Percentiles rank a stretch among this genome's conserved stretches.
Evolutionary conservation across 2,113 vertebrate genomes (phyloP).

Genomic region (Ceyx melanurus): DNA sequence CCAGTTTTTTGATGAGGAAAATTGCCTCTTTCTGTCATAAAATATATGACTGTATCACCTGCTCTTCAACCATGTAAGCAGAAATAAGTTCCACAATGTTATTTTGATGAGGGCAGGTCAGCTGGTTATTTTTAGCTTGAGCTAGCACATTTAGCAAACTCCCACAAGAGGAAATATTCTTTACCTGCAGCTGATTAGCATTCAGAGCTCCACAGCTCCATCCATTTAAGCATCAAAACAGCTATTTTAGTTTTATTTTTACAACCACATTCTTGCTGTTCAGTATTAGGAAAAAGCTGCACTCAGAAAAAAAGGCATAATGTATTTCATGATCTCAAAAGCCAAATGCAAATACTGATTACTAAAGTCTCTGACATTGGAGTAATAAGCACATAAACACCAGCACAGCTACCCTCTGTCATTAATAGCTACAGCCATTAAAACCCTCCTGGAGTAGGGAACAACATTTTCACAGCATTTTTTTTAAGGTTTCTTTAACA

Average conservation of each 20-base stretch:
- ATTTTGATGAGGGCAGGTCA: constrained; percentile 49
- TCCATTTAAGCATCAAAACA: constrained; percentile 13
- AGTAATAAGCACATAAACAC: neutral
- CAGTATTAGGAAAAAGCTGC: neutral
- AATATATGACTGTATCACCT: neutral
- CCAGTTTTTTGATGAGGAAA: neutral
- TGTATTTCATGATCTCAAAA: neutral
- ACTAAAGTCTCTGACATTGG: neutral
- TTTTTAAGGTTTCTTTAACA: neutral
- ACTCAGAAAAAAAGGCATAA: neutral
- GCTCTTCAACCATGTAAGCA: constrained; percentile 28
- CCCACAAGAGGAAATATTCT: constrained; percentile 35
- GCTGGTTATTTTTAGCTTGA: constrained; percentile 48
- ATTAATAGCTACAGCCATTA: neutral
- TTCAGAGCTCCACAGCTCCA: constrained; percentile 36
- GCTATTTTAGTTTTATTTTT: constrained; percentile 42
- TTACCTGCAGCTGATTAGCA: constrained; percentile 60
- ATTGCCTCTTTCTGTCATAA: neutral
- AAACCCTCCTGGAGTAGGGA: neutral
- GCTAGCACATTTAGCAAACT: constrained; percentile 10
- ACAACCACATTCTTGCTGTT: neutral
- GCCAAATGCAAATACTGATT: constrained; percentile 2
- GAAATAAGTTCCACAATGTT: constrained; percentile 14
- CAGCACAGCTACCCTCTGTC: neutral
- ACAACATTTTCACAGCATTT: neutral